Base-by-base conservation (phyloP, 2,113 vertebrate genomes). In the Erythrocercus mccallii region DNA sequence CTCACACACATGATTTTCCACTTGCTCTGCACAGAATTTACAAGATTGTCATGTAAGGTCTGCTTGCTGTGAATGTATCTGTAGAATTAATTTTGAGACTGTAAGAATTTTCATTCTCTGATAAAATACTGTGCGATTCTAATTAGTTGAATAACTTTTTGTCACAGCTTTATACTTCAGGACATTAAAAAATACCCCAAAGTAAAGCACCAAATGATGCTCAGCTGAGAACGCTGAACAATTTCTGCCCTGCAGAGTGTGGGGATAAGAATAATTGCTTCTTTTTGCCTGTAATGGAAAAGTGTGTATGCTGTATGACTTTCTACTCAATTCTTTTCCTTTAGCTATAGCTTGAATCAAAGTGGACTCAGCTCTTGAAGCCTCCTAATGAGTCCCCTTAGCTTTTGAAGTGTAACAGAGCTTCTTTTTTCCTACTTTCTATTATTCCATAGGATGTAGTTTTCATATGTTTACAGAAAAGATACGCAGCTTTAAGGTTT, bases 1-100 rank as follows among this genome's bases (percentile, higher is more conserved):
- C 22, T 90, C 15, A 35, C 10, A 12, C 6, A 16, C 0, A 0
- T 1, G 23, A 38, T 81, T 58, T 45, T 22, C 69, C 13, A 4
- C 50, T 77, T n/a, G 37, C 3, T 42, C 7, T 64, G 12, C 24
- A 1, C 8, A 44, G 15, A 19, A 1, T 33, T n/a, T 9, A 42
- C 15, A 50, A 10, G 13, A 11, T 12, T 56, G 27, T 73, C 9
- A 7, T 18, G 21, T 22, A 23, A 27, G 24, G 7, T 48, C 28
- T 57, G 2, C n/a, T 78, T 60, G 30, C 31, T 70, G 5, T 42
- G 18, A 44, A 2, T 33, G 11, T 44, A 4, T 35, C 48, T 74
- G 27, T 51, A 25, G 18, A 53, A 68, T 72, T 27, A n/a, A 15
- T 58, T 40, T 57, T 62, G 35, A 77, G 6, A 24, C 9, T 31